Evolutionary conservation across 2,888 invertebrate species (phyloP).

Genomic region (Desoria tigrina): DNA sequence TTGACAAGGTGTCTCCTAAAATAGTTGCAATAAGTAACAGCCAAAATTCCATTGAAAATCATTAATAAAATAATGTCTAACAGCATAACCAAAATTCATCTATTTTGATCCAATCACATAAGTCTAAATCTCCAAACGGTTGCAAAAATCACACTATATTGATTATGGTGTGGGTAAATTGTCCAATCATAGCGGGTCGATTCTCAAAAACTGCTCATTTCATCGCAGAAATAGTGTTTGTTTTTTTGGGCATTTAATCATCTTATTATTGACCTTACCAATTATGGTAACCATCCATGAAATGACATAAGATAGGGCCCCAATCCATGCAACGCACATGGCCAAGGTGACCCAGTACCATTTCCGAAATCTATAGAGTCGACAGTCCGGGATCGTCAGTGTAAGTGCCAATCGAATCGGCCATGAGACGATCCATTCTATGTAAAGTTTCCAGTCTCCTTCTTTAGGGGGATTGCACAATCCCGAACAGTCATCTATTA

Average conservation of each 20-base stretch:
- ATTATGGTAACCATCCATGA: slow-evolving; percentile 96
- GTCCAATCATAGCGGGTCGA: too few species aligned
- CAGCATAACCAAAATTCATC: too few species aligned
- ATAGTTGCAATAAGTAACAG: too few species aligned
- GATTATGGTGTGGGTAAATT: too few species aligned
- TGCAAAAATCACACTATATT: too few species aligned
- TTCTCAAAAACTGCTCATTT: too few species aligned
- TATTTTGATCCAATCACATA: too few species aligned
- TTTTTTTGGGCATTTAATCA: too few species aligned
- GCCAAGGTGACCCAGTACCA: slow-evolving; percentile 86
- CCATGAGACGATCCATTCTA: slow-evolving; percentile 71
- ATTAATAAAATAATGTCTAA: too few species aligned
- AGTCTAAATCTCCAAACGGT: too few species aligned
- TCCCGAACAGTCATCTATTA: slow-evolving; percentile 25
- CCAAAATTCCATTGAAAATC: too few species aligned
- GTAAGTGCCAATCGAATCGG: slow-evolving; percentile 80
- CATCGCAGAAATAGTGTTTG: too few species aligned
- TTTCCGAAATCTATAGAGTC: slow-evolving; percentile 75
- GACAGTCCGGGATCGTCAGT: slow-evolving; percentile 87
- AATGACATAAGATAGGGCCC: slow-evolving; percentile 83
- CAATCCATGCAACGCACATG: slow-evolving; percentile 93
- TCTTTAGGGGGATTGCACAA: slow-evolving; percentile 27
- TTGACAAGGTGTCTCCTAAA: slow-evolving; percentile 81
- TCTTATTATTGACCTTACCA: slow-evolving; percentile 64
- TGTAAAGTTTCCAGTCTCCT: slow-evolving; percentile 66